Evolutionary conservation across 2,113 vertebrate species (phyloP).

Genomic region (Hemicordylus capensis): DNA sequence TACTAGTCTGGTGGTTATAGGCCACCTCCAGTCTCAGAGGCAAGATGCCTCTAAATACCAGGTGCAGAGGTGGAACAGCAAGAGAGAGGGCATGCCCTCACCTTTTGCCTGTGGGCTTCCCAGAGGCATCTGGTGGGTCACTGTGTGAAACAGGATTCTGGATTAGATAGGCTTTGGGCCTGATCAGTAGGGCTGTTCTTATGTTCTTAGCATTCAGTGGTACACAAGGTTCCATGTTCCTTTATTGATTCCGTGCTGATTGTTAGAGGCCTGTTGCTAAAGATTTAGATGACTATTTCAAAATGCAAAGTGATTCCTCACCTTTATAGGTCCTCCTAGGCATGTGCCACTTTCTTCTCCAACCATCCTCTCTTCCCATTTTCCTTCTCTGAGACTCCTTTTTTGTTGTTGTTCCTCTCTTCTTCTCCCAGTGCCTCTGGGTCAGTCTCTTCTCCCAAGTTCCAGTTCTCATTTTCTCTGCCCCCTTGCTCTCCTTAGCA

Average conservation of each 20-base stretch:
- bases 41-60: too few species aligned
- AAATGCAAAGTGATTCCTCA: not conserved
- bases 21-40: too few species aligned
- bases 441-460: not conserved
- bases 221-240: not conserved
- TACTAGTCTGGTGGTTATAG: too few species aligned
- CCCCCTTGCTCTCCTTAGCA: not conserved
- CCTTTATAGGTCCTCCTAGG: not conserved
- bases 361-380: too few species aligned
- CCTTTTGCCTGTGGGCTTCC: too few species aligned
- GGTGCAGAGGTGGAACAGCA: too few species aligned
- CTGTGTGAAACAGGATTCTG: too few species aligned
- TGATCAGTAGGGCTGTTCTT: too few species aligned
- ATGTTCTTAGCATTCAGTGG: not conserved
- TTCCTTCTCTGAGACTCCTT: not conserved
- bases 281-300: not conserved
- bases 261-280: not conserved
- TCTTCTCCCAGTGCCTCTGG: not conserved
- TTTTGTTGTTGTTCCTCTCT: not conserved
- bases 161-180: too few species aligned
- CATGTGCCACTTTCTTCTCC: not conserved
- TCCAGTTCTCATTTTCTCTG: not conserved
- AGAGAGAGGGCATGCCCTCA: too few species aligned
- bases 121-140: too few species aligned
- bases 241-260: not conserved